Base-by-base conservation (phyloP, 2,113 vertebrate species). In the Hyperopisus bebe region DNA sequence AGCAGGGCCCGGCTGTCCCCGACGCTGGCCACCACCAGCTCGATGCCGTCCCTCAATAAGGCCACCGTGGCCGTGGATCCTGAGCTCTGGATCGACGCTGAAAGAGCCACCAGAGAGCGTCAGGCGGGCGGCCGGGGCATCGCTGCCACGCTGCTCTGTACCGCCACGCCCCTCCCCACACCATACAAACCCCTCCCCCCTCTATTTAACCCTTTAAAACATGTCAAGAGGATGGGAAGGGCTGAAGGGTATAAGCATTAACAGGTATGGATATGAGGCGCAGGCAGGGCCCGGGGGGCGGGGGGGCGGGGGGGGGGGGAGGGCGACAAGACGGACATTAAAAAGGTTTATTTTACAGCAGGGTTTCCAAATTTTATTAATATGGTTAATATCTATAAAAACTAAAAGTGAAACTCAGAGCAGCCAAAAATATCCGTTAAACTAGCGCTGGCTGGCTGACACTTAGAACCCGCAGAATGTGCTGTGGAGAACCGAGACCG, bases 21-120 rank as follows among this genome's bases (percentile, higher is more conserved):
- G 89, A 98, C 98, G 15, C 98, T 99, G 91, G 94, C 98, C 90
- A 99, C 97, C 90, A 99, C 98, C 95, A 99, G 95, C 93, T 99
- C 98, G 35, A 99, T 97, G 77, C 98, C 96, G 21, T 99, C 98
- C 91, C 97, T 96, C 93, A 99, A 95, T 92, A 99, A 95, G 84
- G 98, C 98, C 95, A 99, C 98, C 0, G 98, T 99, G 53, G 98
- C 97, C 24, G 98, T 99, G 94, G 96, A 97, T 92, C 98, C 98
- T 84, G 97, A 95, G 10, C 92, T 97, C 92, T 94, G 91, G 90
- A 97, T 90, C 24, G 95, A 94, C 62, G 95, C 97, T 98, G 97
- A 50, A 96, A 96, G 94, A 2, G 80, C 90, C 93, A 94, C 86
- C 17, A 91, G 77, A 86, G 53, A 13, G 13, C 1, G 44, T 19